A percentile compares a stretch with the other conserved stretches of the same genome.
phyloP scores from a whole-genome alignment of 2,888 invertebrate species.

The Panorpa germanica region DNA sequence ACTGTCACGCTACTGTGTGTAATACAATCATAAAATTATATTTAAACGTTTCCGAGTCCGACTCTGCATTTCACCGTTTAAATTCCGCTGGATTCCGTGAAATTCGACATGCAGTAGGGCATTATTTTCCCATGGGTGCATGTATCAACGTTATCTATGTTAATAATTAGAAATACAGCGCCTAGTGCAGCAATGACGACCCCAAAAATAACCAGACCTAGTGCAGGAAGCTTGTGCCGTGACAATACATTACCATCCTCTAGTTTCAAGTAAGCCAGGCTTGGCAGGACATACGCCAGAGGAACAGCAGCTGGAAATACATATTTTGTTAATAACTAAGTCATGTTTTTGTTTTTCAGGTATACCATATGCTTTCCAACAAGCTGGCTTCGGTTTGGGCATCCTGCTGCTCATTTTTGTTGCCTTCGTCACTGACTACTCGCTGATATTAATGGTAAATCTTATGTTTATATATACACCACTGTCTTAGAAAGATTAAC shows the following conservation, averaged over 20 bases:
- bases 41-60: too few species aligned
- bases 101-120: too few species aligned
- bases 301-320: slow-evolving; percentile 68
- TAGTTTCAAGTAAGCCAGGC: slow-evolving; percentile 55
- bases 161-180: slow-evolving; percentile 31
- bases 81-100: too few species aligned
- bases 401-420: slow-evolving; percentile 47
- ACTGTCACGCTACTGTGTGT: too few species aligned
- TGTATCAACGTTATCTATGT: slow-evolving; percentile 28
- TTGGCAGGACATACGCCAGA: slow-evolving; percentile 64
- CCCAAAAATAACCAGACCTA: slow-evolving; percentile 50
- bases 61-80: too few species aligned
- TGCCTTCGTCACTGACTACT: slow-evolving; percentile 63
- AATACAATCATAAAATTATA: too few species aligned
- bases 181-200: slow-evolving; percentile 39
- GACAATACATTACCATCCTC: slow-evolving; percentile 49
- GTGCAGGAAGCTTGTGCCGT: slow-evolving; percentile 46
- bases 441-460: slow-evolving; percentile 55
- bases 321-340: too few species aligned
- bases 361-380: slow-evolving; percentile 63
- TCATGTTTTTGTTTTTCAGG: slow-evolving; percentile 23
- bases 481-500: background rate
- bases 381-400: slow-evolving; percentile 64
- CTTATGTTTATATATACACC: background rate
- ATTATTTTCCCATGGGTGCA: too few species aligned